Percentiles rank a stretch among this genome's conserved stretches.
Conservation (phyloP, 2,113 vertebrate species). For the Eublepharis macularius region DNA sequence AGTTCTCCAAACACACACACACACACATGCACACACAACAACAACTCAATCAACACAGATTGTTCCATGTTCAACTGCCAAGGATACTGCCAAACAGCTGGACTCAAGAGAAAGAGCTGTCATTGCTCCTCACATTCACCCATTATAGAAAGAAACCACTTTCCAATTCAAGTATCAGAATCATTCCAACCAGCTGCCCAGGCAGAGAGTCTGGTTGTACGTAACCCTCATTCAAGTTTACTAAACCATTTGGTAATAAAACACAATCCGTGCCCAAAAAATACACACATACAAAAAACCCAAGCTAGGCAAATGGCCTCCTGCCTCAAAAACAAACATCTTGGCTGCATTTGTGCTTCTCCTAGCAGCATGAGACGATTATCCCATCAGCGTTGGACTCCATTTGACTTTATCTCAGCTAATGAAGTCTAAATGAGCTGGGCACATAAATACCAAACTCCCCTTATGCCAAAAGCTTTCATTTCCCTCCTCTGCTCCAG, state of each 20-base stretch:
- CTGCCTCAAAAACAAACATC: constrained; percentile 63
- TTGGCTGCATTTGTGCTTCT: constrained; percentile 46
- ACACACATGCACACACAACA: not conserved
- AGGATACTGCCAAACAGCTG: not conserved
- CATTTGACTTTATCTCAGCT: constrained; percentile 49
- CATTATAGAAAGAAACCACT: not conserved
- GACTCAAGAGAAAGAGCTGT: too few relatives aligned
- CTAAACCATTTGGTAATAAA: constrained; percentile 53
- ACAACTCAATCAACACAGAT: not conserved
- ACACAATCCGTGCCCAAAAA: not conserved
- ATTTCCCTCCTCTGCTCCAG: constrained; percentile 29
- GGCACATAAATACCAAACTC: constrained; percentile 41
- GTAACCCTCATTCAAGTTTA: constrained; percentile 45
- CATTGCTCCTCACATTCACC: not conserved
- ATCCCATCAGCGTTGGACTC: constrained; percentile 49
- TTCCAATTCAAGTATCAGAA: not conserved
- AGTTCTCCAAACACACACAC: too few relatives aligned
- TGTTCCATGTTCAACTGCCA: not conserved
- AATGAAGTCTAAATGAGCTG: constrained; percentile 47
- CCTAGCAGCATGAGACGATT: constrained; percentile 53
- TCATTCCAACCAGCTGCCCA: not conserved
- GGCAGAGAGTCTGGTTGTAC: constrained; percentile 23
- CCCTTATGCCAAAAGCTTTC: constrained; percentile 40
- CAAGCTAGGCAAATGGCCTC: constrained; percentile 45
- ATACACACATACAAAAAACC: not conserved